Base-by-base conservation (phyloP, 2,888 invertebrate species). In the Lithosia quadra region DNA sequence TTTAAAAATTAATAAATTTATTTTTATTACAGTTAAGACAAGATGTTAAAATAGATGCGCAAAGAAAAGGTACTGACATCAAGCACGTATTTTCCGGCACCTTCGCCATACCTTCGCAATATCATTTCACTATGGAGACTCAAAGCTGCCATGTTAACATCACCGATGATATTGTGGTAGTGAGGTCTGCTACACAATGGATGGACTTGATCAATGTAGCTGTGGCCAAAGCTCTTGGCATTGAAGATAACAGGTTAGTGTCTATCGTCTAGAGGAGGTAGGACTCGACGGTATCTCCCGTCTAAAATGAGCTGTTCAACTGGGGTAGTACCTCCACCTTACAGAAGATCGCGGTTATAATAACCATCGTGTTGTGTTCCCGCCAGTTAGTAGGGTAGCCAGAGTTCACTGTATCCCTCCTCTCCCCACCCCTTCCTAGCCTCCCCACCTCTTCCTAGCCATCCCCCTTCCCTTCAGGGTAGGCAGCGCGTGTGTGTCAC, bases 71-170 rank as follows among this genome's bases (percentile, higher is more conserved):
- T 15, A 86, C 84, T 0, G 90, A 96, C 59, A 84, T 92, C 8
- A 91, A 90, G 13, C 91, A 96, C 61, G 93, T 93, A 0, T 88
- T 97, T 11, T 95, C 94, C 66, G 97, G 97, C 0, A 91, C 83
- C 4, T 95, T 95, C 71, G 84, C 91, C 13, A 85, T 95, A 21
- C 96, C 96, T 0, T 88, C 95, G 0, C 98, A 98, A 84, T 97
- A 97, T 86, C 98, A 98, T 88, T 97, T 96, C 79, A 96, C 96
- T 0, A 97, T 98, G 97, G 98, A 98, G 88, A 96, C 97, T 0
- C 97, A 97, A 77, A 94, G 95, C 43, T 96, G 96, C 65, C 72
- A 79, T 7, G 90, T 87, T 0, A 53, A 76, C 0, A 85, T 86
- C 36, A 87, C 87, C 13, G 67, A 67, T 2, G 24, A 13, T 15